Conservation (phyloP, 2,888 invertebrate genomes). For the Metalampra italica region DNA sequence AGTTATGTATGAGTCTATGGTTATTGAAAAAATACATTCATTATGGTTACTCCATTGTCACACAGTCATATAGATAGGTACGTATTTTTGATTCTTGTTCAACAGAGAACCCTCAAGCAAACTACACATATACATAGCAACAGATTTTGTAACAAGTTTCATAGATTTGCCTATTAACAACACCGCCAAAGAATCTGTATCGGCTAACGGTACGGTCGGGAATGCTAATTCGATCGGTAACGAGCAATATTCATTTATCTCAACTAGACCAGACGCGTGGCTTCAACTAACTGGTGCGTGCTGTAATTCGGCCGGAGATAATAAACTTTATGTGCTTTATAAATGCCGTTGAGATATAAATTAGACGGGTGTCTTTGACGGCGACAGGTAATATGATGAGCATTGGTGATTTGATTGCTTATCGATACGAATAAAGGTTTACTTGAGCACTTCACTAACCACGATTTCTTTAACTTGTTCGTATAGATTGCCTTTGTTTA, state of each 20-base stretch:
- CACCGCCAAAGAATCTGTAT: slow-evolving; percentile 65
- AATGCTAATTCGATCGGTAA: slow-evolving; percentile 50
- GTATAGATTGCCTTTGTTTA: no score
- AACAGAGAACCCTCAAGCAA: neutral
- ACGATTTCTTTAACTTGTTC: no score
- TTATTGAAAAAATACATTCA: no score
- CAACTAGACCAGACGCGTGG: slow-evolving; percentile 25
- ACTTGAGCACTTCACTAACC: no score
- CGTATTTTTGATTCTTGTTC: neutral
- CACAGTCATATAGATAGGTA: neutral
- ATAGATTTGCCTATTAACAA: slow-evolving; percentile 68
- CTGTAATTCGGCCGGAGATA: slow-evolving; percentile 34
- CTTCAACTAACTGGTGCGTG: slow-evolving; percentile 38
- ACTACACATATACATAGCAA: neutral
- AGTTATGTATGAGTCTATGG: no score
- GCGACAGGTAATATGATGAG: neutral
- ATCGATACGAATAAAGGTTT: no score
- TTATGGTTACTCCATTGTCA: no score
- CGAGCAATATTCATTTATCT: slow-evolving; percentile 56
- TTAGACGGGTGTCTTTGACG: neutral
- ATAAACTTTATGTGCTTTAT: slow-evolving; percentile 15
- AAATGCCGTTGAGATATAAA: neutral
- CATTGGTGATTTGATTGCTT: neutral
- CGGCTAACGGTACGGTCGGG: slow-evolving; percentile 48
- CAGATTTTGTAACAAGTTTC: slow-evolving; percentile 34